phyloP scores from a whole-genome alignment of 2,888 invertebrate species.

The Herminia tarsipennalis region DNA sequence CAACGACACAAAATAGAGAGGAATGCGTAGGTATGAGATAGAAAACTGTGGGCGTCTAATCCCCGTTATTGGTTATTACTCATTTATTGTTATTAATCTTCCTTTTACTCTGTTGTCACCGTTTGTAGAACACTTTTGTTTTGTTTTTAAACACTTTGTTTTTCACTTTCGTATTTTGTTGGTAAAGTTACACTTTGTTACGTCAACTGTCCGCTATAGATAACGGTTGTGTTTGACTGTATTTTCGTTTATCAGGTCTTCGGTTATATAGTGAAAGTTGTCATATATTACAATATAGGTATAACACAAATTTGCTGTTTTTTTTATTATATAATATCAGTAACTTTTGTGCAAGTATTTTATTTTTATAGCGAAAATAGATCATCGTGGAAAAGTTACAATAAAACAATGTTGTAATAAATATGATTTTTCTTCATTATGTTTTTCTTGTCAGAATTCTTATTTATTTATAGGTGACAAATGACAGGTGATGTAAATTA shows the following conservation, averaged over 20 bases:
- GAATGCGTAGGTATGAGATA: neutral
- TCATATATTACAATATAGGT: neutral
- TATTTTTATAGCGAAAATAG: too few species aligned
- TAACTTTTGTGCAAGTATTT: too few species aligned
- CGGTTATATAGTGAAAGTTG: slow-evolving; percentile 11
- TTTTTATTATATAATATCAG: neutral
- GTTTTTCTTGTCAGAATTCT: too few species aligned
- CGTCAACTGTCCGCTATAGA: slow-evolving; percentile 12
- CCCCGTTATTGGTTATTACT: neutral
- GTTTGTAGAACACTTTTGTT: slow-evolving; percentile 19
- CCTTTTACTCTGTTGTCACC: slow-evolving; percentile 5
- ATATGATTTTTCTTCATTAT: too few species aligned
- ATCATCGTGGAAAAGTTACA: too few species aligned
- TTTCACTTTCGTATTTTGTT: slow-evolving; percentile 17
- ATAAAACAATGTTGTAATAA: too few species aligned
- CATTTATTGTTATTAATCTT: neutral
- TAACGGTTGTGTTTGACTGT: slow-evolving; percentile 8
- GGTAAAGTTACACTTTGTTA: slow-evolving; percentile 11
- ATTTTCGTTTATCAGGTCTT: slow-evolving; percentile 7
- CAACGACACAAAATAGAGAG: neutral
- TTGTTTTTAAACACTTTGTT: slow-evolving; percentile 10
- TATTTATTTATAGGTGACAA: too few species aligned
- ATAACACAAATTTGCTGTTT: neutral
- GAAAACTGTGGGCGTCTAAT: too few species aligned
- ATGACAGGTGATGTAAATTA: too few species aligned